Percentiles rank a stretch among this genome's conserved stretches.
These are phyloP conservation scores for Crotalus viridis DNA, from an alignment of 2,113 vertebrate species.

Conservation along the genomic window DNA sequence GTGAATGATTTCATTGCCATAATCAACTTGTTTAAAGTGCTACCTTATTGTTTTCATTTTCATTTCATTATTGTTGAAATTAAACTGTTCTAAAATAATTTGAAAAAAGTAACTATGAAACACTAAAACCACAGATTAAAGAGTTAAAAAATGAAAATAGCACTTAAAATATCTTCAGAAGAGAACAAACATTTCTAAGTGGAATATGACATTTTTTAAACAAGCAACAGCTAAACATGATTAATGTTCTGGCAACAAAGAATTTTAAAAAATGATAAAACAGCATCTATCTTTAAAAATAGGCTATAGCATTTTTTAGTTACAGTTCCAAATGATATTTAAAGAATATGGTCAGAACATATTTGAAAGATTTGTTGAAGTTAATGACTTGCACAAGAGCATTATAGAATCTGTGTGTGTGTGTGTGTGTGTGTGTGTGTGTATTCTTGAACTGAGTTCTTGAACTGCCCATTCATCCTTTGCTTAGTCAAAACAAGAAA, in stretches of 20 bases:
- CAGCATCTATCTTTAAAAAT: not conserved
- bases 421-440: no score
- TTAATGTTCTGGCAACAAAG: not conserved
- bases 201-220: not conserved
- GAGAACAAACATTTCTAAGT: not conserved
- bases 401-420: not conserved
- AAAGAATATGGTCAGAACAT: not conserved
- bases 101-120: not conserved
- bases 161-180: not conserved
- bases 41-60: not conserved
- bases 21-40: not conserved
- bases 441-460: not conserved
- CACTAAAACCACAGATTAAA: not conserved
- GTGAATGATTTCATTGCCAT: not conserved
- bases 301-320: not conserved
- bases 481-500: not conserved
- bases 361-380: not conserved
- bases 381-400: not conserved
- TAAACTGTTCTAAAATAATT: not conserved
- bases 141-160: not conserved
- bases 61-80: not conserved
- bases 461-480: not conserved
- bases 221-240: not conserved
- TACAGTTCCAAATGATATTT: not conserved
- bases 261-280: not conserved